Base-by-base conservation (phyloP, 2,113 vertebrate genomes). In the Carassius carassius region DNA sequence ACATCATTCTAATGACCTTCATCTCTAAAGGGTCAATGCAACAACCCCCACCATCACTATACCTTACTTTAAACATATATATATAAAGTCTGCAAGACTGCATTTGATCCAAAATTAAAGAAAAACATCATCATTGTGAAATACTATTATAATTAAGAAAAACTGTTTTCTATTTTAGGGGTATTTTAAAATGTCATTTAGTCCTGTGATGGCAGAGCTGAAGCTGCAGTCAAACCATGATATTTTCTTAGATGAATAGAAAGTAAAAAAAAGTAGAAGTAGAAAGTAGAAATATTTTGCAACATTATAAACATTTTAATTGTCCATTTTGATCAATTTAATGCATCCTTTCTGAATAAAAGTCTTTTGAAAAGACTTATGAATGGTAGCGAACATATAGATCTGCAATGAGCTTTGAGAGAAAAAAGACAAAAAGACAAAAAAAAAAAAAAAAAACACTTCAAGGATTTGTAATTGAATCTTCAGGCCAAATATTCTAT, bases 11-110 rank as follows among this genome's bases (percentile, higher is more conserved):
- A 84, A 87, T 80, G 67, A 41, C 49, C 70, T 80, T 70, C 84
- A 67, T 82, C 82, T 37, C 56, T 79, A 65, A 88, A 70, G 84
- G 84, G 78, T 51, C 77, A 81, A 65, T 44, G 21, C 4, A 47
- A 44, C 32, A 74, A 13, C 41, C n/a, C 41, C 41, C 41, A 49
- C 12, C 41, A 74, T 47, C n/a, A 23, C n/a, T 47, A 23, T 23
- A 25, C 5, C 21, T 23, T 47, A 25, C 4, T 72, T 37, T 72
- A 72, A 5, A 58, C 14, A 9, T n/a, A 58, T 9, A 58, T 8
- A 58, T 21, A 58, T 10, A 58, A 10, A n/a, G 10, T 3, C 23
- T 25, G 54, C 54, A 65, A 6, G 23, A 0, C 62, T 65, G 62
- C 12, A 29, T 29, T 65, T 29, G 23, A 65, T 65, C 1, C 19